Evolutionary conservation across 2,113 vertebrate genomes (phyloP), one percentile per base, ranked within the genome.

Genomic region (Salvelinus fontinalis): DNA sequence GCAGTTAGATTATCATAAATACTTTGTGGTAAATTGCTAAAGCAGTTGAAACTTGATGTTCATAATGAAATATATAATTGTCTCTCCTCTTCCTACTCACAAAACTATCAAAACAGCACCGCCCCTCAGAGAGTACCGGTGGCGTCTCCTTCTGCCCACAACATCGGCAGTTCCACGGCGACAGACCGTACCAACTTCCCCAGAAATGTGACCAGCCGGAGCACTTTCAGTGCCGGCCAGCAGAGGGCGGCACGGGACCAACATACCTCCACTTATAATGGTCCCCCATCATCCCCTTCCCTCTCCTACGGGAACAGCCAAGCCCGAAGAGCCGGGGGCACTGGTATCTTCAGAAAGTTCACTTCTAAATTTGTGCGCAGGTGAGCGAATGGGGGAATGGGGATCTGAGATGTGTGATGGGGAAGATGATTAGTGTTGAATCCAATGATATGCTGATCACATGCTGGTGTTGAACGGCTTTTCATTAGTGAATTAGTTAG

Each of bases 281-380:
- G 85, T 6, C 85, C 90, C 1, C 94, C 94, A 0, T 91, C 92
- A 62, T 95, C 94, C 24, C 94, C 94, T 18, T 93, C 94, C 4
- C 81, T 90, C 48, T 88, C 88, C 20, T 85, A 89, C 5, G 93
- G 94, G 77, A 93, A 93, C 82, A 94, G 93, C 91, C 94, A 94
- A 78, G 88, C 90, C 20, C 89, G 93, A n/a, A 90, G 94, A 27
- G 88, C 92, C 0, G 93, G 93, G 49, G 92, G 89, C 0, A 88
- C 93, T 7, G 94, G 92, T 78, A 91, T 95, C 88, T 95, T 95
- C 85, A 95, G 94, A 92, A 95, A 95, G 86, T 94, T 95, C 90
- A 95, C 94, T 74, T 95, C 94, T 87, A 95, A 95, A 84, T 95
- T 95, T 80, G 94, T 93, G 31, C 94, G 94, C 92, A 95, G 94